Evolutionary conservation across 2,888 invertebrate species (phyloP), one percentile per base, ranked within the genome.

Genomic region (Mantis religiosa): DNA sequence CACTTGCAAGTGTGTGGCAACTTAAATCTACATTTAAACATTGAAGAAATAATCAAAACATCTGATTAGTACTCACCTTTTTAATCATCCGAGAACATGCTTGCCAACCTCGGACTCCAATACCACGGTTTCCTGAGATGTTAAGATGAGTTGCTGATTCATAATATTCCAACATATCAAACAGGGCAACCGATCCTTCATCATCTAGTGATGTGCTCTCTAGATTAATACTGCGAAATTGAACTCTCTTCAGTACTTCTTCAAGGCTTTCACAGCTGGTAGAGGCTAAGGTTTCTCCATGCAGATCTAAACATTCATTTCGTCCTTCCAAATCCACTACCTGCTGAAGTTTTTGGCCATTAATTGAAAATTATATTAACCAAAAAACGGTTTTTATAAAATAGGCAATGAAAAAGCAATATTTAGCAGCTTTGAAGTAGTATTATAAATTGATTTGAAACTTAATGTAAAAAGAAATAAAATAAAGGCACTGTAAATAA

Each of bases 101-200:
- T 92, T 96, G 96, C 98, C 98, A 98, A 15, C 98, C 98, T 83
- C 97, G 94, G 85, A 95, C 94, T 89, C 96, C 96, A 93, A 98
- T 97, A 91, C 95, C 95, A 89, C 95, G 94, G 93, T 97, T 98
- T 87, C 95, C 96, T 71, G 96, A 96, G 90, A 98, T 96, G 92
- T 97, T 96, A 90, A 98, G 93, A 91, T 96, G 95, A 0, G 95
- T 94, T 1, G 97, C 95, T 84, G 98, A 97, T 92, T 98, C 98
- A 93, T 98, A 98, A 93, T 97, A 98, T 92, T 98, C 98, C 90
- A 98, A 95, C 97, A 98, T 98, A 93, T 98, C 98, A 93, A 97
- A 98, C 88, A 98, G 93, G 84, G 97, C 96, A 91, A 97, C 96
- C 83, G 96, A 85, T 28, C 88, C 87, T 93, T 97, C 96, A 92